Conservation (phyloP, 2,797 vertebrate species). For the Chelonia mydas region DNA sequence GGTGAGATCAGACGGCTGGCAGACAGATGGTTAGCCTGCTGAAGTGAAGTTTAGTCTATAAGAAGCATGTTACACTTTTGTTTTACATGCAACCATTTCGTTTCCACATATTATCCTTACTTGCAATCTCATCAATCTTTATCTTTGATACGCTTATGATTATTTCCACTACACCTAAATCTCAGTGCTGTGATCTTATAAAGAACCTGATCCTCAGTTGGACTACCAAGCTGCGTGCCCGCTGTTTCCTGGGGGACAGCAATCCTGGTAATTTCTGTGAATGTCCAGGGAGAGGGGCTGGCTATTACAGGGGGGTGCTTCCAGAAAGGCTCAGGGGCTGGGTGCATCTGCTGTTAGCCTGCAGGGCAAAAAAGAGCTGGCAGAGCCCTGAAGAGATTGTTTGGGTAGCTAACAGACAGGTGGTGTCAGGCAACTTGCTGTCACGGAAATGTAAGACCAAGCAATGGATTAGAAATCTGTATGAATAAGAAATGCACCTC, state of each 20-base stretch:
- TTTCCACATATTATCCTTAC: background rate
- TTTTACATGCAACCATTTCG: background rate
- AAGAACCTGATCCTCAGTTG: background rate
- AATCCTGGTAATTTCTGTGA: background rate
- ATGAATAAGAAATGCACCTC: rapidly evolving
- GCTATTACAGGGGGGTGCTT: background rate
- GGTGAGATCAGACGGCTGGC: background rate
- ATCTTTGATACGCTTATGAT: background rate
- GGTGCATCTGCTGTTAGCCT: background rate
- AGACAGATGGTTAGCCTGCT: background rate
- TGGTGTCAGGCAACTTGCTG: background rate
- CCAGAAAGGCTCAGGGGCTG: background rate
- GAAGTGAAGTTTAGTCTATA: background rate
- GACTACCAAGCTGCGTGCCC: background rate
- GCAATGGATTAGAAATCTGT: background rate
- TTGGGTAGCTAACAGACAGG: background rate
- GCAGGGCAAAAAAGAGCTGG: background rate
- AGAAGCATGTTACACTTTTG: background rate
- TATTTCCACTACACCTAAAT: background rate
- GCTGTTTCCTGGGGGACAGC: background rate
- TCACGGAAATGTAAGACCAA: background rate
- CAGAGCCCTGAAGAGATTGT: background rate
- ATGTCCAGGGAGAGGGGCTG: background rate
- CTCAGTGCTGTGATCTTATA: background rate
- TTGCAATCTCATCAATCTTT: background rate